These are phyloP conservation scores for Mamestra configurata DNA, from an alignment of 1,140 invertebrate genomes.

Conservation along the genomic window DNA sequence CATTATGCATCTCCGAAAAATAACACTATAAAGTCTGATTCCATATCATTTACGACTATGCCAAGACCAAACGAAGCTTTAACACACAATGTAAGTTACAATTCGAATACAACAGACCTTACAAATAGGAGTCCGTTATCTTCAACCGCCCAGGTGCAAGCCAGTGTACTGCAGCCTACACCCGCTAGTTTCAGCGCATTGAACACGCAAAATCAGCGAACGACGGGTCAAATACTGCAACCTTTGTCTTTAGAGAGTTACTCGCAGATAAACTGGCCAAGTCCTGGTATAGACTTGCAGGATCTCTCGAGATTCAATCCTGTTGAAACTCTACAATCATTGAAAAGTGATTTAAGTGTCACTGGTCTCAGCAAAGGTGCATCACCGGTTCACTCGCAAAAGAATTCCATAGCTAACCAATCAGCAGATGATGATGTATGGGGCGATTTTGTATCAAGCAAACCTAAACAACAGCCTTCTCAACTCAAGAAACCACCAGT, in stretches of 20 bases:
- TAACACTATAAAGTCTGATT: slow-evolving; percentile 61
- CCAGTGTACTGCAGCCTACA: slow-evolving; percentile 71
- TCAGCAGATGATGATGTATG: slow-evolving; percentile 88
- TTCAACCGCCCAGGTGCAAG: slow-evolving; percentile 24
- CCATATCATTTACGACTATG: slow-evolving; percentile 60
- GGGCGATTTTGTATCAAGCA: slow-evolving; percentile 89
- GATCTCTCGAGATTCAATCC: slow-evolving; percentile 89
- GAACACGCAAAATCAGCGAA: slow-evolving; percentile 66
- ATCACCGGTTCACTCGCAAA: slow-evolving; percentile 72
- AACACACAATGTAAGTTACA: slow-evolving; percentile 49
- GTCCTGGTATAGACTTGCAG: slow-evolving; percentile 90
- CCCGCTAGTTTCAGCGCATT: slow-evolving; percentile 57
- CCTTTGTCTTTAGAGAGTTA: slow-evolving; percentile 85
- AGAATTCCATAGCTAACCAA: slow-evolving; percentile 66
- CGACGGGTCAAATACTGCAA: slow-evolving; percentile 84
- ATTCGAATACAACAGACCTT: slow-evolving; percentile 35
- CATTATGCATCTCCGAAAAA: slow-evolving; percentile 54
- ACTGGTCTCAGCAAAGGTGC: slow-evolving; percentile 69
- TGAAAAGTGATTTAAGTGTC: slow-evolving; percentile 74
- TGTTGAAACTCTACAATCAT: slow-evolving; percentile 81
- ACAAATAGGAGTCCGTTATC: slow-evolving; percentile 34
- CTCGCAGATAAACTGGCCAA: slow-evolving; percentile 90
- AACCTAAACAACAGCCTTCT: slow-evolving; percentile 71
- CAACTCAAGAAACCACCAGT: slow-evolving; percentile 70
- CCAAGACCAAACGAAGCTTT: slow-evolving; percentile 55